Conservation (phyloP, 64 coral and sea anemone species). For the Stylophora pistillata region DNA sequence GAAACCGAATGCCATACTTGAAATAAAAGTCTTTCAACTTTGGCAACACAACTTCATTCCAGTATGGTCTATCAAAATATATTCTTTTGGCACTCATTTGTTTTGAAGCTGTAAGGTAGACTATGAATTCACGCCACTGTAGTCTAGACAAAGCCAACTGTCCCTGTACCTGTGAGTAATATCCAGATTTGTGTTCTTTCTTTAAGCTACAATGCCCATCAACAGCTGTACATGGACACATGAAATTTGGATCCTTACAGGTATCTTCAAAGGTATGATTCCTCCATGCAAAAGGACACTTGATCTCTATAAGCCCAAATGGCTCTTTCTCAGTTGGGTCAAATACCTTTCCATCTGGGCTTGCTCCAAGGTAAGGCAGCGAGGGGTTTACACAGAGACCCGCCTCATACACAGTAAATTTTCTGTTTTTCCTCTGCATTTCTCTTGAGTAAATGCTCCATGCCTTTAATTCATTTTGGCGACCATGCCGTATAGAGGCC, state of each 20-base stretch:
- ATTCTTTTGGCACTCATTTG: slow-evolving; percentile 34
- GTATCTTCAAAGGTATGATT: slow-evolving; percentile 1
- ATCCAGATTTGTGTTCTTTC: slow-evolving; percentile 11
- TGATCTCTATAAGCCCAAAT: slow-evolving; percentile 51
- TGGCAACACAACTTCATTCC: not conserved
- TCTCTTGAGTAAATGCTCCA: not conserved
- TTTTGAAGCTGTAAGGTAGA: slow-evolving; percentile 1
- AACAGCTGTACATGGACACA: not conserved
- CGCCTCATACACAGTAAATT: not conserved
- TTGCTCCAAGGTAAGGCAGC: slow-evolving; percentile 29
- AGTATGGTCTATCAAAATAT: slow-evolving; percentile 52
- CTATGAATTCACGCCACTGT: slow-evolving; percentile 55
- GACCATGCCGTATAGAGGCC: not conserved
- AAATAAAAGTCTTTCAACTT: too few relatives aligned
- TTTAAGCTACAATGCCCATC: not conserved
- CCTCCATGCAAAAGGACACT: slow-evolving; percentile 10
- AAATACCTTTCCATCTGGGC: slow-evolving; percentile 57
- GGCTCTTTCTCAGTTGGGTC: slow-evolving; percentile 28
- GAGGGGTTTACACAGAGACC: not conserved
- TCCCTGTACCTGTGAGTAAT: slow-evolving; percentile 26
- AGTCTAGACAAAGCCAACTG: slow-evolving; percentile 21
- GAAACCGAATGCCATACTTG: too few relatives aligned
- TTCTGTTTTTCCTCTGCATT: not conserved
- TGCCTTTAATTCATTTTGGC: slow-evolving; percentile 6
- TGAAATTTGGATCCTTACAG: slow-evolving; percentile 15